Percentiles rank a stretch among this genome's conserved stretches.
These are phyloP conservation scores for Hypena proboscidalis DNA, from an alignment of 2,888 invertebrate genomes.

Conservation along the genomic window DNA sequence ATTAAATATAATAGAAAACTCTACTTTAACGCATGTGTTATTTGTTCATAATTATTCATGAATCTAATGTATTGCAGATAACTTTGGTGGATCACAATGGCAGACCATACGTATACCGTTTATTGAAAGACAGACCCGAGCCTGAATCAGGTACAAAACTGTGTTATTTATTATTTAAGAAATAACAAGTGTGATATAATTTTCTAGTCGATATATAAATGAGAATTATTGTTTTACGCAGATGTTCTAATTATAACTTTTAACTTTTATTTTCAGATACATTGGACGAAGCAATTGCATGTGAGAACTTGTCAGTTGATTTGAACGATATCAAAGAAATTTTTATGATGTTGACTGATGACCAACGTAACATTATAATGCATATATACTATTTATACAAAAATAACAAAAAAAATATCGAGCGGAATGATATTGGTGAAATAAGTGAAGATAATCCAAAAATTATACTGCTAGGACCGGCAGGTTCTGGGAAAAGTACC, in stretches of 20 bases:
- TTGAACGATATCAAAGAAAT: not conserved
- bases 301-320: not conserved
- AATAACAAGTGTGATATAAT: not conserved
- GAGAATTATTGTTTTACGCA: not conserved
- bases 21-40: too few species aligned
- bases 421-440: constrained; percentile 1
- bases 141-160: not conserved
- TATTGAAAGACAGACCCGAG: not conserved
- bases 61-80: not conserved
- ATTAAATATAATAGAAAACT: too few species aligned
- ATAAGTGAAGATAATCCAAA: constrained; percentile 18
- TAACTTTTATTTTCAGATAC: not conserved
- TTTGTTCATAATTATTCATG: not conserved
- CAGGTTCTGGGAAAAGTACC: constrained; percentile 14
- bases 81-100: not conserved
- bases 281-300: not conserved
- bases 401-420: constrained; percentile 8
- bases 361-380: constrained; percentile 18
- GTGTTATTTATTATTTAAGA: not conserved
- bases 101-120: not conserved
- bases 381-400: constrained; percentile 19
- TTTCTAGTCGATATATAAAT: too few species aligned
- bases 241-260: not conserved
- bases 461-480: constrained; percentile 19
- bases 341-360: constrained; percentile 14